Conservation (phyloP, 2,797 vertebrate species). For the Taenioides sp. region DNA sequence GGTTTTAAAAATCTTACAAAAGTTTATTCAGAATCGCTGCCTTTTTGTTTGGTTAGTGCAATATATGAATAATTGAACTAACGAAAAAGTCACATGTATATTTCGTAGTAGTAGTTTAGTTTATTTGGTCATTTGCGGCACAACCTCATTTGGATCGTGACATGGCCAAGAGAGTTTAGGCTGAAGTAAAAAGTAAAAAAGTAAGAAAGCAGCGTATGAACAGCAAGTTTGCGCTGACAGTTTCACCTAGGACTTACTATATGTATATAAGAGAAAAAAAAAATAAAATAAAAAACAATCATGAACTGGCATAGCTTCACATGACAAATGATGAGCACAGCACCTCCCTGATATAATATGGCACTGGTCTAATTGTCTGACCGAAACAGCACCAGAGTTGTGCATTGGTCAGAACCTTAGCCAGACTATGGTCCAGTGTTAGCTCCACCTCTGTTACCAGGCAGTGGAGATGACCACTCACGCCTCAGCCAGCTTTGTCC, state of each 20-base stretch:
- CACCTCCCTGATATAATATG: not conserved
- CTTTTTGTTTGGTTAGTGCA: not conserved
- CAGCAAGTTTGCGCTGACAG: too few relatives aligned
- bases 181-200: too few relatives aligned
- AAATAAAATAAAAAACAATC: not conserved
- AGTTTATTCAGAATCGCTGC: not conserved
- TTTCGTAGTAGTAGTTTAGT: not conserved
- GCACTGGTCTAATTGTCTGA: conserved; percentile 2
- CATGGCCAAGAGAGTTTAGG: too few relatives aligned
- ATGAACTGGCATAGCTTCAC: not conserved
- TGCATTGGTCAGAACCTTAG: conserved; percentile 10
- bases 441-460: conserved; percentile 16
- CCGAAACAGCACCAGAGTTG: not conserved
- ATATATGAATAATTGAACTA: not conserved
- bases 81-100: too few relatives aligned
- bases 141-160: too few relatives aligned
- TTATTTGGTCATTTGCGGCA: too few relatives aligned
- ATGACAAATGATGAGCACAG: not conserved
- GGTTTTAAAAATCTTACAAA: too few relatives aligned
- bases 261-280: too few relatives aligned
- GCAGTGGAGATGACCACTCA: conserved; percentile 9
- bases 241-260: too few relatives aligned
- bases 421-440: conserved; percentile 4
- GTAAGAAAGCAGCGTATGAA: too few relatives aligned
- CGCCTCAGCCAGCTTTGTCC: conserved; percentile 9